Base-by-base conservation (phyloP, 2,113 vertebrate species). In the Strix aluco region DNA sequence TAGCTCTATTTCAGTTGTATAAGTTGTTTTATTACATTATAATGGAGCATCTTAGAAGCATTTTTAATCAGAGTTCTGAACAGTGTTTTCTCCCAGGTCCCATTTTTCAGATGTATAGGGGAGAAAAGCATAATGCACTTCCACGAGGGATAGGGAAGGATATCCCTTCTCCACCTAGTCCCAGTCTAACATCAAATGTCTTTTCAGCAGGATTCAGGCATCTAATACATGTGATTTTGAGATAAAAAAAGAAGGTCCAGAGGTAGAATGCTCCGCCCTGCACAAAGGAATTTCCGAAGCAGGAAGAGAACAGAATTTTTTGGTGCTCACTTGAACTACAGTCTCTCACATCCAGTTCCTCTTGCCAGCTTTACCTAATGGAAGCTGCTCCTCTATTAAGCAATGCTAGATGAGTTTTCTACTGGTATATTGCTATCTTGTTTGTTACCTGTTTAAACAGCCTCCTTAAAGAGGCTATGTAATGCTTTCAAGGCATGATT, bases 401-500 rank as follows among this genome's bases (percentile, higher is more conserved):
- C 17, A 86, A 38, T 54, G 15, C 13, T 69, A 30, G 51, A 58
- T 78, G 17, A 83, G 17, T 78, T 74, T 91, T 66, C 49, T 70
- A 18, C 42, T 30, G 8, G 13, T 38, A 66, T 66, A 38, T 83
- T 80, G 12, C 84, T 63, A 32, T 17, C 20, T 81, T 70, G 25
- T 67, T 86, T 80, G 36, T 75, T 88, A 90, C 18, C 61, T 55
- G 19, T 46, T 89, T 84, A 59, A 94, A 49, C 4, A 62, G 12
- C 11, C 58, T 49, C 20, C 51, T 67, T 52, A 59, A 69, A 77
- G 34, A 86, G 16, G 4, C 32, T 65, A 13, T 46, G 5, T 57
- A 88, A 83, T 61, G 15, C 13, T 93, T 93, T 83, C 25, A 78
- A 69, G 19, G 15, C 66, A 65, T 32, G 77, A 61, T 86, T 93